Percentiles rank a stretch among this genome's conserved stretches.
phyloP scores from a whole-genome alignment of 2,113 vertebrate genomes.

The Cephalopholis sonnerati region DNA sequence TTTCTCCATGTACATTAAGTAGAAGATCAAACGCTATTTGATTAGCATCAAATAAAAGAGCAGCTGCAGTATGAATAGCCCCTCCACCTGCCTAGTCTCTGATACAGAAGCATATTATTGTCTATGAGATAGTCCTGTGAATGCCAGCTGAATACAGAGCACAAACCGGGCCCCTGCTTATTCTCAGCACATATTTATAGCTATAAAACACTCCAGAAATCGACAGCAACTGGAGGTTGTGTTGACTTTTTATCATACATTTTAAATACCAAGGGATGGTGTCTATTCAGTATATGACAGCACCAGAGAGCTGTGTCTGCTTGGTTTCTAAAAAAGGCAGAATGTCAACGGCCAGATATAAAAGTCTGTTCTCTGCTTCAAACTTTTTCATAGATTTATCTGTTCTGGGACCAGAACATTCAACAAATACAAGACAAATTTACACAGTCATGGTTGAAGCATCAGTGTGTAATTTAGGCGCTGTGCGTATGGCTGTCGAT shows the following conservation, averaged over 20 bases:
- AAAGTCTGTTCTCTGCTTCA: slow-evolving; percentile 11
- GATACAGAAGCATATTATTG: slow-evolving; percentile 57
- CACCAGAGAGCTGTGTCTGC: slow-evolving; percentile 1
- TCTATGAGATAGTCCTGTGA: slow-evolving; percentile 46
- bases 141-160: slow-evolving; percentile 65
- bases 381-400: slow-evolving; percentile 10
- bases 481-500: background rate
- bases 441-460: slow-evolving; percentile 28
- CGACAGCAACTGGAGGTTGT: slow-evolving; percentile 31
- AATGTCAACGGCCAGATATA: slow-evolving; percentile 11
- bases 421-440: slow-evolving; percentile 21
- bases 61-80: slow-evolving; percentile 36
- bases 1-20: background rate
- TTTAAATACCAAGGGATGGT: slow-evolving; percentile 28
- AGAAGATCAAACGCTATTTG: slow-evolving; percentile 29
- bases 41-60: slow-evolving; percentile 51
- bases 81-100: slow-evolving; percentile 29
- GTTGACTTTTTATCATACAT: slow-evolving; percentile 45
- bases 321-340: slow-evolving; percentile 7
- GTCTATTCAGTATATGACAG: background rate
- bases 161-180: slow-evolving; percentile 40
- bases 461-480: background rate
- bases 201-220: slow-evolving; percentile 44
- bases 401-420: slow-evolving; percentile 18
- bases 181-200: slow-evolving; percentile 64